These are phyloP conservation scores for Margaritifera margaritifera DNA, from an alignment of 2,888 invertebrate species.

Conservation along the genomic window DNA sequence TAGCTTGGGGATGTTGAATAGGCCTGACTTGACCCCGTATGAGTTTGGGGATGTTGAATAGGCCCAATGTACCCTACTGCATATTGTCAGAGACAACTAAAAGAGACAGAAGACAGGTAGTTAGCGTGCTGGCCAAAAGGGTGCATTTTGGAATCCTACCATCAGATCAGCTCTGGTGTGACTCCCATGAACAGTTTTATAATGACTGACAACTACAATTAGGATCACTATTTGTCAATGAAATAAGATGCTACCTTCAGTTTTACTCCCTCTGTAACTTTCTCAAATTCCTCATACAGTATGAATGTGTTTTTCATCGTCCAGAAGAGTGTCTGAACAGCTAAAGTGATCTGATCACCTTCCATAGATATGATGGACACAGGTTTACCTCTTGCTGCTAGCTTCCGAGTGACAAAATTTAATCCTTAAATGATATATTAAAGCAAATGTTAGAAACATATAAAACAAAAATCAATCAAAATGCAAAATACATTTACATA, in stretches of 20 bases:
- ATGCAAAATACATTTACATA: too few species aligned
- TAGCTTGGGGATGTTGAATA: too few species aligned
- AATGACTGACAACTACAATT: background rate
- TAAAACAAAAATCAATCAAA: too few species aligned
- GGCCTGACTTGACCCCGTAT: too few species aligned
- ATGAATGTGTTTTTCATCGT: slow-evolving; percentile 38
- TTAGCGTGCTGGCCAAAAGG: too few species aligned
- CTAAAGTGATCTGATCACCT: slow-evolving; percentile 19
- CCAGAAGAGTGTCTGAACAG: slow-evolving; percentile 22
- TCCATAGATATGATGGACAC: slow-evolving; percentile 26
- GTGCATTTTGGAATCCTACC: too few species aligned
- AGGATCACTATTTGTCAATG: background rate
- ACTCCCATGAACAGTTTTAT: too few species aligned
- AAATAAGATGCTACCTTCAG: slow-evolving; percentile 33
- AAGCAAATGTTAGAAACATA: background rate
- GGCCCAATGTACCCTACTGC: too few species aligned
- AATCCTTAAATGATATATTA: slow-evolving; percentile 33
- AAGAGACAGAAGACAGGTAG: too few species aligned
- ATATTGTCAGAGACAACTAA: too few species aligned
- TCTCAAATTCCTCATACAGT: slow-evolving; percentile 46
- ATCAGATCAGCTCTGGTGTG: too few species aligned
- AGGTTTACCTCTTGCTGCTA: slow-evolving; percentile 46
- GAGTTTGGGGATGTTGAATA: too few species aligned
- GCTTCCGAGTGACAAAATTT: slow-evolving; percentile 46
- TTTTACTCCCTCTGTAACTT: slow-evolving; percentile 36